phyloP scores from a whole-genome alignment of 2,113 vertebrate species.

The Aptenodytes patagonicus region DNA sequence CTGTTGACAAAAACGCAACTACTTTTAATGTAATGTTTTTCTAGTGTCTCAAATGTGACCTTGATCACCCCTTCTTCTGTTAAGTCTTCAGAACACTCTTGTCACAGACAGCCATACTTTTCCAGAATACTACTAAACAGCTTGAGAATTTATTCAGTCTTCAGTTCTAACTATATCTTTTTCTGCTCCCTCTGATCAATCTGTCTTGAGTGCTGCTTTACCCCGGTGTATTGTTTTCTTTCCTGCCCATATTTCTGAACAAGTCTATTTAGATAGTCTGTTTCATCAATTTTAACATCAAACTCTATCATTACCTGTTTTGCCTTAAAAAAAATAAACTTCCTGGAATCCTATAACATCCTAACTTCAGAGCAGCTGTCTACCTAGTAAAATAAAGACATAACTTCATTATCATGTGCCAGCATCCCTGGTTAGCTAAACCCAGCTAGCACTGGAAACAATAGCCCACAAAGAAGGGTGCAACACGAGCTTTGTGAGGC shows the following conservation, averaged over 20 bases:
- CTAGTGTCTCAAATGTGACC: conserved; percentile 9
- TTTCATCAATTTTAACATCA: conserved; percentile 58
- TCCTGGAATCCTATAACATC: neutral
- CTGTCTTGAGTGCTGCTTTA: conserved; percentile 10
- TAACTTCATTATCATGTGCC: neutral
- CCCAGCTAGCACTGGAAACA: neutral
- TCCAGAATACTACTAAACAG: neutral
- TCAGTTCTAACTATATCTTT: conserved; percentile 19
- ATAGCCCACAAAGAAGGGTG: neutral
- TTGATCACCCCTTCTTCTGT: neutral
- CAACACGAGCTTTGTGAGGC: accelerated
- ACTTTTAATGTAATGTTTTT: neutral
- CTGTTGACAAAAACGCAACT: neutral
- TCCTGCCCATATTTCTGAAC: conserved; percentile 23
- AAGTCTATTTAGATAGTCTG: conserved; percentile 51
- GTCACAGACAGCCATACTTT: neutral
- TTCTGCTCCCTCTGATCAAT: conserved; percentile 30
- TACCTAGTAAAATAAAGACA: neutral
- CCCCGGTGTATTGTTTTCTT: neutral
- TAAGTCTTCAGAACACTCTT: neutral
- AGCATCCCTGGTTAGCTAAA: neutral
- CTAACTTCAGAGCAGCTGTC: conserved; percentile 22
- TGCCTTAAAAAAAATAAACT: neutral
- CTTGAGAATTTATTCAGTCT: conserved; percentile 41
- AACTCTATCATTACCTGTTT: conserved; percentile 41